A percentile compares a stretch with the other conserved stretches of the same genome.
phyloP scores from a whole-genome alignment of 1,140 invertebrate species.

The Orussus abietinus region DNA sequence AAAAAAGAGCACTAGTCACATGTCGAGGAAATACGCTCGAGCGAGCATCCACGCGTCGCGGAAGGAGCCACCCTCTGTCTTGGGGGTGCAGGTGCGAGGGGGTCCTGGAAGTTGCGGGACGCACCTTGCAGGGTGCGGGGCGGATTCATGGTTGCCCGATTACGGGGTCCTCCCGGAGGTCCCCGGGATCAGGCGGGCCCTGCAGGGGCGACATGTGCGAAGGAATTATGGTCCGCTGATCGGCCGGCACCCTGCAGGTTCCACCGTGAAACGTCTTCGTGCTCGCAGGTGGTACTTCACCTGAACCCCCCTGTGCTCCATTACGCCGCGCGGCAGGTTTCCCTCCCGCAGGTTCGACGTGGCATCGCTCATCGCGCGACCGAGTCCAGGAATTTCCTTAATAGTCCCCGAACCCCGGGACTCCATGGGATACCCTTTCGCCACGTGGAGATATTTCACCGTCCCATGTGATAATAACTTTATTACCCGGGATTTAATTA shows the following conservation, averaged over 20 bases:
- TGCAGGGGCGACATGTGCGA: slow-evolving; percentile 33
- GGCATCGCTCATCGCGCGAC: too few species aligned
- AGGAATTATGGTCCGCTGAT: slow-evolving; percentile 43
- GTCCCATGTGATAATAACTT: too few species aligned
- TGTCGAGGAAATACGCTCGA: slow-evolving; percentile 32
- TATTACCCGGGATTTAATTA: too few species aligned
- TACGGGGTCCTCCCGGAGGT: slow-evolving; percentile 29
- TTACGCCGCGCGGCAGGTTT: slow-evolving; percentile 22
- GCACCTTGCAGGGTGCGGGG: slow-evolving; percentile 28
- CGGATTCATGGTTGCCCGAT: slow-evolving; percentile 50
- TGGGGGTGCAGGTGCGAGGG: slow-evolving; percentile 50
- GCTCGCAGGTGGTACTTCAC: slow-evolving; percentile 43
- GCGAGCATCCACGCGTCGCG: slow-evolving; percentile 9
- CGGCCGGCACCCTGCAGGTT: slow-evolving; percentile 40
- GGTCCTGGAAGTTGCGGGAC: too few species aligned
- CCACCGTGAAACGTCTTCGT: slow-evolving; percentile 22
- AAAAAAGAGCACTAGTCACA: too few species aligned
- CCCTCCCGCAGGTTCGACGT: too few species aligned
- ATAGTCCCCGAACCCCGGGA: neutral
- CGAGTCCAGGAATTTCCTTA: neutral
- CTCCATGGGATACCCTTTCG: too few species aligned
- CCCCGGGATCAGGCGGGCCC: slow-evolving; percentile 4
- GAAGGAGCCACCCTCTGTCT: slow-evolving; percentile 26
- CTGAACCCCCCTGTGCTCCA: slow-evolving; percentile 32
- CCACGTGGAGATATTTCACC: too few species aligned